Base-by-base conservation (phyloP, 2,888 invertebrate genomes). In the Fissipunctia ypsillon region DNA sequence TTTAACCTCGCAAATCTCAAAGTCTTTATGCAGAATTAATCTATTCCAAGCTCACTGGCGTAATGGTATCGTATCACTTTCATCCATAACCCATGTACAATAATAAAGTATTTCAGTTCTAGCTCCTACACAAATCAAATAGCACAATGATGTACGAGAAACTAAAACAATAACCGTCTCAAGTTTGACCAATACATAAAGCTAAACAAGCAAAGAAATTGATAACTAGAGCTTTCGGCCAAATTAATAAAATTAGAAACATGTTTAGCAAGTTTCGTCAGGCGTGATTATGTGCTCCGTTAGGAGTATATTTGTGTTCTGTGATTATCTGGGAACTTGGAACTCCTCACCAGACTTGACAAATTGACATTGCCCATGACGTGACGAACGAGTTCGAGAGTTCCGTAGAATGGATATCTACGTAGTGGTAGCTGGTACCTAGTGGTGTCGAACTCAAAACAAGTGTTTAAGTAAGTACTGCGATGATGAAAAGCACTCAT, bases 331-430 rank as follows among this genome's bases (percentile, higher is more conserved):
- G 60, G 6, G 16, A 43, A 31, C 60, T 64, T 67, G 9, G 57
- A 75, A 66, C 19, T 71, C 66, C 54, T 68, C 66, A 43, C 57
- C 88, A 89, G 84, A 88, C 89, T 87, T 90, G 88, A 89, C 87
- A 88, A n/a, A 85, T 88, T 88, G 56, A 67, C 60, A 25, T 61
- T 65, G 56, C n/a, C 41, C 64, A 67, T 57, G 25, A 50, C 28
- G 52, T 69, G 57, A 61, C 59, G 69, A 63, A 59, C 14, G 52
- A 65, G 69, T 66, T 65, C 38, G 10, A 35, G 9, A 67, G 38
- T 48, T 48, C 38, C 64, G 61, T 31, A 9, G 7, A 52, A 41
- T n/a, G 22, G 14, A 22, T 5, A 48, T 35, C 60, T 56, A 28
- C 19, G 9, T 31, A 22, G 25, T 35, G 9, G 31, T 31, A n/a